Evolutionary conservation across 2,888 invertebrate species (phyloP).

Genomic region (Erpobdella octoculata): DNA sequence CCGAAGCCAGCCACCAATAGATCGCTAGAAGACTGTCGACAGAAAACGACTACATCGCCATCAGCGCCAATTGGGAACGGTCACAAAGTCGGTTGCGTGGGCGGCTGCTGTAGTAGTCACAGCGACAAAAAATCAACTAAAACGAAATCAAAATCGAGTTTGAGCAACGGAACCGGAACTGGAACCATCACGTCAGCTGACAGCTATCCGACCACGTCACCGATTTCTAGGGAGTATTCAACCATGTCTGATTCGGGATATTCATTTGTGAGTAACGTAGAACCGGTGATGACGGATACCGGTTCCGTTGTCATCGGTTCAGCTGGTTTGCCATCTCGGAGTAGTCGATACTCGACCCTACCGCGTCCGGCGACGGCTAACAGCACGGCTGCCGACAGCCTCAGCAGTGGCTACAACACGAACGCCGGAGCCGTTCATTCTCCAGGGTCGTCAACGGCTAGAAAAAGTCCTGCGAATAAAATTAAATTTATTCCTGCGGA

Average conservation of each 20-base stretch:
- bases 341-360: neutral
- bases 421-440: neutral
- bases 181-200: neutral
- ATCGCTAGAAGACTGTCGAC: neutral
- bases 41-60: neutral
- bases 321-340: neutral
- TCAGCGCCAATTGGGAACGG: neutral
- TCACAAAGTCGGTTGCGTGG: neutral
- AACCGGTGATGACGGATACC: neutral
- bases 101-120: neutral
- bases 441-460: neutral
- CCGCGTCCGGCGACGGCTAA: no score
- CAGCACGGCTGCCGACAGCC: neutral
- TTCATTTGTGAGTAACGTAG: neutral
- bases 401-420: neutral
- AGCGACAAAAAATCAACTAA: neutral
- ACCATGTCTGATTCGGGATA: slow-evolving; percentile 7
- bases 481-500: no score
- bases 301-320: neutral
- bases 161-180: neutral
- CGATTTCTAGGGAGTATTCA: neutral
- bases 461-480: neutral
- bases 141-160: neutral
- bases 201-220: neutral
- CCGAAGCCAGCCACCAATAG: neutral